phyloP scores from a whole-genome alignment of 2,797 vertebrate genomes.

The Catostomus latipinnis region DNA sequence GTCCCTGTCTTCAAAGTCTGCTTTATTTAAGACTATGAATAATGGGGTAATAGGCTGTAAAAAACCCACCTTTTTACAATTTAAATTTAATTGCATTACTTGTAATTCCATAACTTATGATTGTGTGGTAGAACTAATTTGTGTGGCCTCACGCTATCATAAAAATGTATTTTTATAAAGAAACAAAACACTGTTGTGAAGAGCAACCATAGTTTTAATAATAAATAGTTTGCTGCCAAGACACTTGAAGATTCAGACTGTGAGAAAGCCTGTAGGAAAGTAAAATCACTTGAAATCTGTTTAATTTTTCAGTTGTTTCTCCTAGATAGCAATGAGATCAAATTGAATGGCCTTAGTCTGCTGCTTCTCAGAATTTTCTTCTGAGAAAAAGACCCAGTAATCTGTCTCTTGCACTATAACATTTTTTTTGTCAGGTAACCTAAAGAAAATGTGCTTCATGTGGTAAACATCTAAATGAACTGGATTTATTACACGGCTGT shows the following conservation, averaged over 20 bases:
- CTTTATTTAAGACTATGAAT: conserved; percentile 16
- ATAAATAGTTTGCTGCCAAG: background rate
- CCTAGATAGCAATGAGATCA: background rate
- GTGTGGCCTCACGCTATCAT: conserved; percentile 31
- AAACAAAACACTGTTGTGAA: conserved; percentile 30
- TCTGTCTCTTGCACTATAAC: too few species aligned
- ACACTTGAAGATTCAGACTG: background rate
- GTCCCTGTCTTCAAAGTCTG: background rate
- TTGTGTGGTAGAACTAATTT: conserved; percentile 50
- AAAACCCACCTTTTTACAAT: conserved; percentile 5
- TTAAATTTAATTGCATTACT: conserved; percentile 23
- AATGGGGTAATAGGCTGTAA: conserved; percentile 5
- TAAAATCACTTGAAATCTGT: conserved; percentile 13
- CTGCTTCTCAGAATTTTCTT: background rate
- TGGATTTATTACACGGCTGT: too few species aligned
- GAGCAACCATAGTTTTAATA: background rate
- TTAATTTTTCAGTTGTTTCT: conserved; percentile 6
- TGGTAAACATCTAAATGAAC: too few species aligned
- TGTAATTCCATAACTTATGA: conserved; percentile 51
- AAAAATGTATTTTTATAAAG: conserved; percentile 22
- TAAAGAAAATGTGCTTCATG: too few species aligned
- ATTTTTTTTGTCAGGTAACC: too few species aligned
- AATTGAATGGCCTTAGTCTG: background rate
- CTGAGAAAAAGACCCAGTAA: background rate
- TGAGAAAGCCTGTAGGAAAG: background rate